These are phyloP conservation scores for Allolobophora icterica DNA, from an alignment of 2,888 invertebrate genomes.

Conservation along the genomic window DNA sequence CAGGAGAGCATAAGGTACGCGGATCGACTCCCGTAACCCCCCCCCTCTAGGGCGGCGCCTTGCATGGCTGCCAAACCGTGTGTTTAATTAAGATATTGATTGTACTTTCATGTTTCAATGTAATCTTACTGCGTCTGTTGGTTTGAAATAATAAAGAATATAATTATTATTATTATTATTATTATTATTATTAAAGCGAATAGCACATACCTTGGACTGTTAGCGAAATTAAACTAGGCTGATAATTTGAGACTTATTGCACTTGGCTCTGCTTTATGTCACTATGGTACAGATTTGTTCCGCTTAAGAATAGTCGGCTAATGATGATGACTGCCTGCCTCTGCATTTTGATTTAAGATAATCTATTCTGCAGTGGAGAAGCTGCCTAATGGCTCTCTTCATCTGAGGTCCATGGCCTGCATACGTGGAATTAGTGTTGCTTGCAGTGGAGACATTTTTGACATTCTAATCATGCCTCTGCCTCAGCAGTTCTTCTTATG, in stretches of 20 bases:
- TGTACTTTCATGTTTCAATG: no score
- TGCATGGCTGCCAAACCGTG: no score
- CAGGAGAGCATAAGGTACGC: no score
- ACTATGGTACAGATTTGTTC: background rate
- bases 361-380: no score
- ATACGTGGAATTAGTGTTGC: background rate
- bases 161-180: no score
- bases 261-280: background rate
- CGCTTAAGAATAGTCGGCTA: background rate
- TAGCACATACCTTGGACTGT: background rate
- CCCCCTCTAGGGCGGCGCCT: no score
- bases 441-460: background rate
- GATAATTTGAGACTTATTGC: background rate
- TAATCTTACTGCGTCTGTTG: no score
- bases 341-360: background rate
- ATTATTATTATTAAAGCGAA: background rate
- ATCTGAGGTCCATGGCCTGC: background rate
- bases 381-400: background rate
- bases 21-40: no score
- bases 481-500: background rate
- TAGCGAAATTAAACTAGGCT: background rate
- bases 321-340: background rate
- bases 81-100: no score
- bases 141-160: no score
- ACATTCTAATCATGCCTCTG: background rate